Percentiles rank a stretch among this genome's conserved stretches.
phyloP scores from a whole-genome alignment of 2,888 invertebrate genomes.

The Aphrophora alni region DNA sequence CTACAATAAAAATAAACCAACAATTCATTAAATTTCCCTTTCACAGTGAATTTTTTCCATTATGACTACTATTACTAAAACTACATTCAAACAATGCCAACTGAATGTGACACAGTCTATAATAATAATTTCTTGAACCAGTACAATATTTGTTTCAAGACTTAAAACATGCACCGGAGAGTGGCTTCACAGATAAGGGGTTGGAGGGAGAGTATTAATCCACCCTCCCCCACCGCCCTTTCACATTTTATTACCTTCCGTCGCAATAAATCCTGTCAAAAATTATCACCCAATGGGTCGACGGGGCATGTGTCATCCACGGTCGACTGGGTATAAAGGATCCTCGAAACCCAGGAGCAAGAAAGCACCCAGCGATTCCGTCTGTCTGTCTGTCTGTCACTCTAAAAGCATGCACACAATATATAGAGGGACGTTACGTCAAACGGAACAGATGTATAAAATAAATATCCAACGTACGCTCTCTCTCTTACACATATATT shows the following conservation, averaged over 20 bases:
- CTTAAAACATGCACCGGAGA: too few species aligned
- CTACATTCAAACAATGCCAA: too few species aligned
- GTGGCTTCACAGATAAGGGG: neutral
- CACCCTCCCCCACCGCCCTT: neutral
- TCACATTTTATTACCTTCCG: conserved; percentile 40
- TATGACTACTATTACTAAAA: too few species aligned
- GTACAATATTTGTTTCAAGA: too few species aligned
- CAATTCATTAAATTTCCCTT: too few species aligned
- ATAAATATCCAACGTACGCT: conserved; percentile 59
- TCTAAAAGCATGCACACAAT: conserved; percentile 66
- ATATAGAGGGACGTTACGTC: conserved; percentile 72
- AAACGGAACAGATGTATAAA: conserved; percentile 67
- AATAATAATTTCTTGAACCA: too few species aligned
- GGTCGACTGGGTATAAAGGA: conserved; percentile 13
- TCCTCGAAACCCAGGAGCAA: neutral
- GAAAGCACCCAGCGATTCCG: conserved; percentile 20
- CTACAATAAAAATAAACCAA: too few species aligned
- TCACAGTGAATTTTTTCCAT: too few species aligned
- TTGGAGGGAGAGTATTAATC: neutral
- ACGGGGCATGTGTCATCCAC: conserved; percentile 29
- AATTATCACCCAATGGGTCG: conserved; percentile 32
- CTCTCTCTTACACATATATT: conserved; percentile 22
- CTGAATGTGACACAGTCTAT: too few species aligned
- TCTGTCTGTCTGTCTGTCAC: conserved; percentile 52
- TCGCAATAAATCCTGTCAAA: conserved; percentile 41